Conservation (phyloP, 2,797 vertebrate genomes). For the Furcifer pardalis region DNA sequence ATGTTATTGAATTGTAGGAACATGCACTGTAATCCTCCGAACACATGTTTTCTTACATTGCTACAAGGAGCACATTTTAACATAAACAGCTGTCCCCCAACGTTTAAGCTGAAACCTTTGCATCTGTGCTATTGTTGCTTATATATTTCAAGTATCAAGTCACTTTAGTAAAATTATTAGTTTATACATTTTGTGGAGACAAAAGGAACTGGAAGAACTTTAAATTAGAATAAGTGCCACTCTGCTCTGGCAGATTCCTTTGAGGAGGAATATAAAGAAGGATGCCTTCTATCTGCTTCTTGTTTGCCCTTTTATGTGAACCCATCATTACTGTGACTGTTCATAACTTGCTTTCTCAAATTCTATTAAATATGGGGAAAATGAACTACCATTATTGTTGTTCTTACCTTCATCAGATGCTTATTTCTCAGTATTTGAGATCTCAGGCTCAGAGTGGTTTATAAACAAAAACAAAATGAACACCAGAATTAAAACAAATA, state of each 20-base stretch:
- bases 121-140: conserved; percentile 60
- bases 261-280: conserved; percentile 80
- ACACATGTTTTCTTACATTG: conserved; percentile 43
- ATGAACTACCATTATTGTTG: conserved; percentile 5
- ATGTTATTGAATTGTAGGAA: conserved; percentile 34
- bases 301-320: conserved; percentile 71
- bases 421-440: not conserved
- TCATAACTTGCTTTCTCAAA: conserved; percentile 75
- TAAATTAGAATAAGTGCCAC: conserved; percentile 84
- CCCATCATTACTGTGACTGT: conserved; percentile 63
- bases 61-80: conserved; percentile 42
- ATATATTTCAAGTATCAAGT: conserved; percentile 71
- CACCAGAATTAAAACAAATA: not conserved
- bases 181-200: conserved; percentile 80
- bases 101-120: conserved; percentile 9
- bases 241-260: conserved; percentile 80
- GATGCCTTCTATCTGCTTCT: conserved; percentile 63
- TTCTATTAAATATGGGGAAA: conserved; percentile 44
- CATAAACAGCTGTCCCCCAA: conserved; percentile 36
- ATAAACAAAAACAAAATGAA: not conserved
- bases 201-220: conserved; percentile 78
- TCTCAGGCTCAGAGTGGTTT: not conserved
- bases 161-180: conserved; percentile 79
- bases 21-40: conserved; percentile 14
- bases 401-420: no score